Evolutionary conservation across 2,888 invertebrate genomes (phyloP).

Genomic region (Hoplodrina ambigua): DNA sequence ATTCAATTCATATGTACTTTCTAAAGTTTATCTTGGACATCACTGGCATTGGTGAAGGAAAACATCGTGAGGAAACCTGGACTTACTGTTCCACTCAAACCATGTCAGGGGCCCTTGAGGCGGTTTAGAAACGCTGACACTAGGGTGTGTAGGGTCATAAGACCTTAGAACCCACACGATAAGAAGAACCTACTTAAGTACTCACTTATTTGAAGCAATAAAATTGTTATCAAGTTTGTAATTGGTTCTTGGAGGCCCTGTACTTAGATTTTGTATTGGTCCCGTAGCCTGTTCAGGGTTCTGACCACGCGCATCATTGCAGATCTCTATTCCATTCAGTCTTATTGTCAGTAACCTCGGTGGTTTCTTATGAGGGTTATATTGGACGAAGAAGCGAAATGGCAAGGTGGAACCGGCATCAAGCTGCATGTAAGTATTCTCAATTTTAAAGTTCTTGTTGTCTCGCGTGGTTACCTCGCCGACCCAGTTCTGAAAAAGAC

Average conservation of each 20-base stretch:
- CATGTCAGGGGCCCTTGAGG: too few relatives aligned
- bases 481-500: slow-evolving; percentile 87
- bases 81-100: too few relatives aligned
- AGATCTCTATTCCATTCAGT: slow-evolving; percentile 91
- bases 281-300: background rate
- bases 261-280: background rate
- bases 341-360: slow-evolving; percentile 87
- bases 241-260: background rate
- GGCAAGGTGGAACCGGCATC: slow-evolving; percentile 88
- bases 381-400: slow-evolving; percentile 91
- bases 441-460: slow-evolving; percentile 83
- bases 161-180: too few relatives aligned
- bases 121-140: too few relatives aligned
- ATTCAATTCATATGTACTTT: too few relatives aligned
- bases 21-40: too few relatives aligned
- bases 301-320: slow-evolving; percentile 74
- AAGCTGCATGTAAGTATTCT: slow-evolving; percentile 86
- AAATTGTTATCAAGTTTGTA: background rate
- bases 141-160: too few relatives aligned
- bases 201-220: background rate
- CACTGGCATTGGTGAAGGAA: too few relatives aligned
- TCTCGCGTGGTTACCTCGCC: slow-evolving; percentile 90
- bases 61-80: too few relatives aligned
- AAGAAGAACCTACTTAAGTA: too few relatives aligned
- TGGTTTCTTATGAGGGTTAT: slow-evolving; percentile 82